These are phyloP conservation scores for Zaprionus inermis DNA, from an alignment of 1,140 invertebrate genomes.

Conservation along the genomic window DNA sequence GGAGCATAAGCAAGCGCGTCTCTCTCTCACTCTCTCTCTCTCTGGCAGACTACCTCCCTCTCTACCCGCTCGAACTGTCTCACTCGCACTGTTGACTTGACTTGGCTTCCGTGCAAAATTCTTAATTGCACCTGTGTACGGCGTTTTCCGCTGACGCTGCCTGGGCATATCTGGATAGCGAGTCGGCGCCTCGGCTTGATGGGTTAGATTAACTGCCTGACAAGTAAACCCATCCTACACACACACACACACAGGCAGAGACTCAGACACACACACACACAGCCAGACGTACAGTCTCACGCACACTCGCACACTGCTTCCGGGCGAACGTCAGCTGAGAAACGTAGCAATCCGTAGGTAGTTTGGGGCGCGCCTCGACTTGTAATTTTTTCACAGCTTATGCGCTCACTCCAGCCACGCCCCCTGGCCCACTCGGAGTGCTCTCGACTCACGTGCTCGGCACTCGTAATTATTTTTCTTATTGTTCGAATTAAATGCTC, in stretches of 20 bases:
- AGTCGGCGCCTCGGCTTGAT: constrained; percentile 67
- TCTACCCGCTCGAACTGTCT: not conserved
- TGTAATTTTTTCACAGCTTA: constrained; percentile 81
- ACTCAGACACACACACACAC: constrained; percentile 18
- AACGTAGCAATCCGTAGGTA: constrained; percentile 37
- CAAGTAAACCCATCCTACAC: constrained; percentile 71
- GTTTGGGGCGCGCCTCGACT: constrained; percentile 44
- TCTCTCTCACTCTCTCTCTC: not conserved
- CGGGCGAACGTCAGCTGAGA: constrained; percentile 71
- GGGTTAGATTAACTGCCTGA: constrained; percentile 82
- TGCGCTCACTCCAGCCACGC: constrained; percentile 13
- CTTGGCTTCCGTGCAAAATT: constrained; percentile 81
- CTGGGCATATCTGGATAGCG: constrained; percentile 67
- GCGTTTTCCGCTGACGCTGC: constrained; percentile 73
- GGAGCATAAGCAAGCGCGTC: not conserved
- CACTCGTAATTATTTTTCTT: constrained; percentile 82
- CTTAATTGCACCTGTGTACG: constrained; percentile 82
- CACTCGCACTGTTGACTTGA: constrained; percentile 63
- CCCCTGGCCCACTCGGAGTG: constrained; percentile 45
- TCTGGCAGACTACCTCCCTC: not conserved
- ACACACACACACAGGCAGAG: constrained; percentile 36
- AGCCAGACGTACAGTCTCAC: not conserved
- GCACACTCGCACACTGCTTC: constrained; percentile 52
- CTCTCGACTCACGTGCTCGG: constrained; percentile 77
- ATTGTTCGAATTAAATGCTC: constrained; percentile 81